phyloP scores from a whole-genome alignment of 2,797 vertebrate species.

The Acanthurus leucopareius region DNA sequence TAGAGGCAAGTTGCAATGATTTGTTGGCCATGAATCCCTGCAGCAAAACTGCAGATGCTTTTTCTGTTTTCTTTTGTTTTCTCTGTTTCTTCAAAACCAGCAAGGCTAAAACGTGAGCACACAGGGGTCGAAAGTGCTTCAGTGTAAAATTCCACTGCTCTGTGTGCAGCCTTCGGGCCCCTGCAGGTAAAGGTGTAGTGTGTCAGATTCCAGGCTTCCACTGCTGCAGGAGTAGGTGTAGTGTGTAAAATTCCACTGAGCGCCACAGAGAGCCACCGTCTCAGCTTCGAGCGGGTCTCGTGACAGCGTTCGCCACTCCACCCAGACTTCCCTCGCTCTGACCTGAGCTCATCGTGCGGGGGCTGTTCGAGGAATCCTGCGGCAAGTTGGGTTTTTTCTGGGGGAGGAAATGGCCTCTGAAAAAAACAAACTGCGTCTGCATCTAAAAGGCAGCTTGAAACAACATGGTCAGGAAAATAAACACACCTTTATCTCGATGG shows the following conservation, averaged over 20 bases:
- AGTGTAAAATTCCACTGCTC: constrained; percentile 69
- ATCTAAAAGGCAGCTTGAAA: constrained; percentile 53
- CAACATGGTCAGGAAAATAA: constrained; percentile 57
- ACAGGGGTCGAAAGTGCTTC: constrained; percentile 23
- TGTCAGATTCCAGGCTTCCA: constrained; percentile 73
- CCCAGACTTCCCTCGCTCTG: constrained; percentile 6
- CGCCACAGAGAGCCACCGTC: constrained; percentile 8
- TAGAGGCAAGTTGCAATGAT: neutral
- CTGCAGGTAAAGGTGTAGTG: constrained; percentile 69
- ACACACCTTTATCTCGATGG: constrained; percentile 40
- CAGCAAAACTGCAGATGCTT: neutral
- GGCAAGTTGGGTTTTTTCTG: neutral
- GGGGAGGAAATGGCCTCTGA: constrained; percentile 14
- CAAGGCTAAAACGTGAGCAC: constrained; percentile 31
- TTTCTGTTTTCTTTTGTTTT: constrained; percentile 13
- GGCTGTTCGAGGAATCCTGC: neutral
- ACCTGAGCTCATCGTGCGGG: neutral
- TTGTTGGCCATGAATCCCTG: constrained; percentile 1
- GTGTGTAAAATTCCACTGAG: constrained; percentile 77
- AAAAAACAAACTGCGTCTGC: neutral
- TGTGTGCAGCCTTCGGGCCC: constrained; percentile 53
- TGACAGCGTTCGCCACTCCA: constrained; percentile 11
- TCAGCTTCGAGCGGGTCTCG: constrained; percentile 21
- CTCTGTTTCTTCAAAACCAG: constrained; percentile 26
- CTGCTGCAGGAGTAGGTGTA: constrained; percentile 78